These are phyloP conservation scores for Pteronura brasiliensis DNA, from an alignment of 2,113 vertebrate genomes.

Conservation along the genomic window DNA sequence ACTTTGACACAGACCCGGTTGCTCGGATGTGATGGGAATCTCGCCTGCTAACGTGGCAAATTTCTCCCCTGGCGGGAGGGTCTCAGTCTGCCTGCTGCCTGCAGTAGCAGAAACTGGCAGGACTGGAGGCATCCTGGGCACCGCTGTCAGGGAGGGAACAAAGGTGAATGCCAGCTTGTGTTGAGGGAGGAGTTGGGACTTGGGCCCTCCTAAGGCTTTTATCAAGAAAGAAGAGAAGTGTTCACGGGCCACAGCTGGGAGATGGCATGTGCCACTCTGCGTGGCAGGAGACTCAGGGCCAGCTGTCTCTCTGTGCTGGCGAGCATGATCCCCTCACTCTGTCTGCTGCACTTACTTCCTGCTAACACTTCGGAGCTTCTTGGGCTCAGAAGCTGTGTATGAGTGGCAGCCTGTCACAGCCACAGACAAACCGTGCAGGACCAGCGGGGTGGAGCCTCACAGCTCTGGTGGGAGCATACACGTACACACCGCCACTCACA, in stretches of 20 bases:
- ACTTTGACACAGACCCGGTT: neutral
- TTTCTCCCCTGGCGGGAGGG: neutral
- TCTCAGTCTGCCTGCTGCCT: neutral
- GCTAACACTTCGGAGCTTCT: neutral
- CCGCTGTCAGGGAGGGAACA: slow-evolving; percentile 49
- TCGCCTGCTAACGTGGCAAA: neutral
- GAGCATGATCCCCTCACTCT: neutral
- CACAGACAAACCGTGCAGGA: slow-evolving; percentile 34
- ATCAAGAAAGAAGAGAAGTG: slow-evolving; percentile 11
- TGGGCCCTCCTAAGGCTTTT: neutral
- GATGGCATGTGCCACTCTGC: neutral
- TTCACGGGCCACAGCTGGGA: neutral
- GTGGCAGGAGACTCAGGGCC: neutral
- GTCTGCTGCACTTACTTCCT: neutral
- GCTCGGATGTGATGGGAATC: slow-evolving; percentile 31
- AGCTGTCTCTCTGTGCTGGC: neutral
- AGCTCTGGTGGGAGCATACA: too few species aligned
- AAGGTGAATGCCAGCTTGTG: neutral
- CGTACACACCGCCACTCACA: fast-evolving
- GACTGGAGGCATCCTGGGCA: neutral
- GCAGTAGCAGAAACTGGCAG: neutral
- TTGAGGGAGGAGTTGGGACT: neutral
- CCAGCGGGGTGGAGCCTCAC: neutral
- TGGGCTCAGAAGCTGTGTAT: neutral
- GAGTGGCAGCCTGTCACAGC: neutral